A percentile compares a stretch with the other conserved stretches of the same genome.
Conservation (phyloP, 2,113 vertebrate species). For the Oreotragus oreotragus region DNA sequence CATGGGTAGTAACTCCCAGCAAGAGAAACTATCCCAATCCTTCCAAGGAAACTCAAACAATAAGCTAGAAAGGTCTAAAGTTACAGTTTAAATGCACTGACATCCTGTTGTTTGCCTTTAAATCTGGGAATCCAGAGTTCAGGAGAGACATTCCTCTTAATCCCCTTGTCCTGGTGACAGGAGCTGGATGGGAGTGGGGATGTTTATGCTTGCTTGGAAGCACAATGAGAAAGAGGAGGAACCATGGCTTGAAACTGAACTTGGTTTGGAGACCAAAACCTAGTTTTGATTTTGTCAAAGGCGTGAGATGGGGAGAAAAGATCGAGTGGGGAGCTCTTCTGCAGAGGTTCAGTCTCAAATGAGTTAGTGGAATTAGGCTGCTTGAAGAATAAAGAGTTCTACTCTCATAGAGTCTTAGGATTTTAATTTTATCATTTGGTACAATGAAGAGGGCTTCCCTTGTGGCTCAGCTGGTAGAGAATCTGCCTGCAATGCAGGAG, state of each 20-base stretch:
- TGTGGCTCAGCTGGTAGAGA: not conserved
- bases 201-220: not conserved
- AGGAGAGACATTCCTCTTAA: not conserved
- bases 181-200: not conserved
- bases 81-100: not conserved
- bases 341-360: not conserved
- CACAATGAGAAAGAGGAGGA: not conserved
- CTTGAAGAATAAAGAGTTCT: not conserved
- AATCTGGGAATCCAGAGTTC: not conserved
- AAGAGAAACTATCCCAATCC: not conserved
- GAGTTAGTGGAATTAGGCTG: not conserved
- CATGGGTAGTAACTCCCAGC: not conserved
- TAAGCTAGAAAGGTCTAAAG: not conserved
- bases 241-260: not conserved
- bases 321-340: not conserved
- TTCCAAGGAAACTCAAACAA: not conserved
- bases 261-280: not conserved
- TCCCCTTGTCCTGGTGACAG: not conserved
- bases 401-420: not conserved
- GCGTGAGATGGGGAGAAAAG: not conserved
- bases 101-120: not conserved
- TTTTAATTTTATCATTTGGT: not conserved
- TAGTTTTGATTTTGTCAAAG: not conserved
- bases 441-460: not conserved
- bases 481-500: not conserved